phyloP scores from a whole-genome alignment of 2,797 vertebrate genomes.

The Prionace glauca region DNA sequence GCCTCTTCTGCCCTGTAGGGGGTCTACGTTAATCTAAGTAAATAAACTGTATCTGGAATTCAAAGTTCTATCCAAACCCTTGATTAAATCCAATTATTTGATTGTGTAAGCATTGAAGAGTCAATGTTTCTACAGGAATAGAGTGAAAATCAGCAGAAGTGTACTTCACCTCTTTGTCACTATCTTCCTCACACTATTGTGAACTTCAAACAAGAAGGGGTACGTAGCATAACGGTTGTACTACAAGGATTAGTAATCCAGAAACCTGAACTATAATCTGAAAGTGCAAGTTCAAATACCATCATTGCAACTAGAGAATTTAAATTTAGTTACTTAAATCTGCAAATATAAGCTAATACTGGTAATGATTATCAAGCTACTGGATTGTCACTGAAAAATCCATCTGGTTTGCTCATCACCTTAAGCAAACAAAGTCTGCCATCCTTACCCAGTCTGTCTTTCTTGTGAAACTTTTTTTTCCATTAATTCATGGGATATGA shows the following conservation, averaged over 20 bases:
- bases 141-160: not conserved
- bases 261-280: not conserved
- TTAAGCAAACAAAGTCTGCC: not conserved
- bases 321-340: not conserved
- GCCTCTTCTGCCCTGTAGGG: too few relatives aligned
- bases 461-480: not conserved
- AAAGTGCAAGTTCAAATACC: not conserved
- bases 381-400: not conserved
- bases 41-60: not conserved
- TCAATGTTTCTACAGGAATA: not conserved
- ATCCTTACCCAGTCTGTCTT: not conserved
- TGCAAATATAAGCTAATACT: not conserved
- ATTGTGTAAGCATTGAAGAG: not conserved
- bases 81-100: not conserved
- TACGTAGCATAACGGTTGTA: not conserved
- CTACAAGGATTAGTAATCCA: not conserved
- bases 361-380: not conserved
- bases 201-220: not conserved
- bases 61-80: not conserved
- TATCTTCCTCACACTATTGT: not conserved
- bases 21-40: not conserved
- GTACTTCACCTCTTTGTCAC: not conserved
- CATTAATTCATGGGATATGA: too few relatives aligned
- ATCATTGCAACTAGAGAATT: not conserved
- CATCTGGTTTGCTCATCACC: not conserved